Evolutionary conservation across 2,888 invertebrate genomes (phyloP).

Genomic region (Archips crataeganus): DNA sequence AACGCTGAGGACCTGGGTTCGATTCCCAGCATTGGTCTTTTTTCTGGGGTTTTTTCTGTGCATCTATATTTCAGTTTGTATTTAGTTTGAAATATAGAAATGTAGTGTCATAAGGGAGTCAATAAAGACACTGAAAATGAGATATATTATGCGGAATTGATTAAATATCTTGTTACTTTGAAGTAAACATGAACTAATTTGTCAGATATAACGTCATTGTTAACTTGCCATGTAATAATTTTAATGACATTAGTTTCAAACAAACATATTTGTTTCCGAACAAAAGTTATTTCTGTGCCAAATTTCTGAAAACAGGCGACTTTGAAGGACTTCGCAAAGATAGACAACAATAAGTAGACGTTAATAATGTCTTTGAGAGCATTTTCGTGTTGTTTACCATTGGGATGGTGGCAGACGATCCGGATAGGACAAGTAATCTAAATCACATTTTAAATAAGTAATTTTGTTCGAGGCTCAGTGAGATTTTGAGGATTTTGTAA

Average conservation of each 20-base stretch:
- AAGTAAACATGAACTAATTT: conserved; percentile 1
- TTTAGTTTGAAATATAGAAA: no score
- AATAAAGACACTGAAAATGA: neutral
- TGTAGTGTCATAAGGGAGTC: no score
- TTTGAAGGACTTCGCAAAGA: conserved; percentile 27
- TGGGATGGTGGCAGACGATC: conserved; percentile 30
- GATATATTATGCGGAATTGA: neutral
- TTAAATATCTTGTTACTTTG: neutral
- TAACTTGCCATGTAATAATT: conserved; percentile 2
- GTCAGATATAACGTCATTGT: neutral
- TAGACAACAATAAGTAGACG: conserved; percentile 23
- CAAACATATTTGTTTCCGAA: conserved; percentile 14
- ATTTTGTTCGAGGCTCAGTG: conserved; percentile 12
- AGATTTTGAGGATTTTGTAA: conserved; percentile 46
- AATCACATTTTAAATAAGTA: conserved; percentile 20
- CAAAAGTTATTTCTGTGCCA: conserved; percentile 10
- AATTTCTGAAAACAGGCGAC: conserved; percentile 9
- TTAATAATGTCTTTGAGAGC: conserved; percentile 37
- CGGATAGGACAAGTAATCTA: conserved; percentile 24
- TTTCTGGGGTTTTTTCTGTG: no score
- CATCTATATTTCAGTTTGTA: no score
- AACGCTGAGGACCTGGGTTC: no score
- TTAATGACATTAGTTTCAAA: conserved; percentile 18
- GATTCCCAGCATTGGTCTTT: no score
- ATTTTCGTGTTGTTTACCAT: conserved; percentile 35